phyloP scores from a whole-genome alignment of 2,797 vertebrate genomes.

The Danio kyathit region DNA sequence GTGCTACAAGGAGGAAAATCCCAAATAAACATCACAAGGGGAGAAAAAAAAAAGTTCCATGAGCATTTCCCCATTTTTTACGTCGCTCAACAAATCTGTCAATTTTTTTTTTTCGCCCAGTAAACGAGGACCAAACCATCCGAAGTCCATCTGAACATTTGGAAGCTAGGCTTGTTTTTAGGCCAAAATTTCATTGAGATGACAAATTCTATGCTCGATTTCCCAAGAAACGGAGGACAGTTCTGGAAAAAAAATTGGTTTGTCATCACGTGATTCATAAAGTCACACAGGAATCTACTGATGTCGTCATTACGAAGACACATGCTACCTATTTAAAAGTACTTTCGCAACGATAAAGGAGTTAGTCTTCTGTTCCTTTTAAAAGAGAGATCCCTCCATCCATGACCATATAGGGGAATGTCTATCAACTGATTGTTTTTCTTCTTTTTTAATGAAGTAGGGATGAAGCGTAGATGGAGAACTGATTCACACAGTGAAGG shows the following conservation, averaged over 20 bases:
- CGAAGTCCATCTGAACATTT: constrained; percentile 8
- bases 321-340: constrained; percentile 54
- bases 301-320: constrained; percentile 46
- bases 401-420: constrained; percentile 39
- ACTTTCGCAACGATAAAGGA: constrained; percentile 8
- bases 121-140: constrained; percentile 22
- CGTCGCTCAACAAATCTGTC: constrained; percentile 48
- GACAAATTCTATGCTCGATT: neutral
- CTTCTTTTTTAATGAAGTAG: neutral
- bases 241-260: constrained; percentile 3
- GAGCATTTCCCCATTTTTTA: constrained; percentile 54
- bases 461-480: constrained; percentile 3
- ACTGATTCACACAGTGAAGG: constrained; percentile 54
- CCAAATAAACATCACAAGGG: constrained; percentile 61
- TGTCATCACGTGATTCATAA: constrained; percentile 22
- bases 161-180: constrained; percentile 2
- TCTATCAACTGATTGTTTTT: constrained; percentile 2
- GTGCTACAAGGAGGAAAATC: constrained; percentile 60
- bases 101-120: neutral
- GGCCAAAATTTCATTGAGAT: constrained; percentile 7
- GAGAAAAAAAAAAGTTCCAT: constrained; percentile 53
- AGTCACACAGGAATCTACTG: constrained; percentile 51
- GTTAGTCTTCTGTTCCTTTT: constrained; percentile 12
- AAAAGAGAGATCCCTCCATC: constrained; percentile 16
- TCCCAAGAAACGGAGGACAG: constrained; percentile 14